These are phyloP conservation scores for Brachionus manjavacas DNA, from an alignment of 1,140 invertebrate species.

Conservation along the genomic window DNA sequence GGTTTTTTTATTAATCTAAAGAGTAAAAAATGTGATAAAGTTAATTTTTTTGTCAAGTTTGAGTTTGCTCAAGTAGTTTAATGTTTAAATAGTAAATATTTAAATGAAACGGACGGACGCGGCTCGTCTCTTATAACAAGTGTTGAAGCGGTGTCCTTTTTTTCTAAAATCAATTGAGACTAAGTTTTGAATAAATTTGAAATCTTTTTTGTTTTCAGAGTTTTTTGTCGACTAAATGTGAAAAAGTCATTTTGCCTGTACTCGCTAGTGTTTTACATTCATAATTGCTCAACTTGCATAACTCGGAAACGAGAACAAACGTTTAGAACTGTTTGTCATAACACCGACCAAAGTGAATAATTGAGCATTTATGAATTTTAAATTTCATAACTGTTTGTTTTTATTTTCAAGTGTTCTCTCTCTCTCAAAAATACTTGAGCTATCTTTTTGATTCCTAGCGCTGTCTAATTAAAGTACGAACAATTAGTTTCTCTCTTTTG, in stretches of 20 bases:
- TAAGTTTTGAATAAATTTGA: constrained; percentile 23
- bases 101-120: not conserved
- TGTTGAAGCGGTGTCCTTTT: not conserved
- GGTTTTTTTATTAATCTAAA: not conserved
- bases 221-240: constrained; percentile 1
- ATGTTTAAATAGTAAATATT: constrained; percentile 11
- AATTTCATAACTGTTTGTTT: constrained; percentile 23
- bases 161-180: not conserved
- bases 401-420: not conserved
- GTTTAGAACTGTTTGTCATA: not conserved
- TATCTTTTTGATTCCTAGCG: not conserved
- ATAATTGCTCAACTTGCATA: constrained; percentile 20
- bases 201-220: not conserved
- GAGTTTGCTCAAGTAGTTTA: not conserved
- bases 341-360: constrained; percentile 3
- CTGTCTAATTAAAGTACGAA: constrained; percentile 17
- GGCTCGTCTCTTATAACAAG: not conserved
- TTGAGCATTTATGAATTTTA: constrained; percentile 23
- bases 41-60: not conserved
- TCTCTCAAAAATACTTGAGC: constrained; percentile 22
- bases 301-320: not conserved
- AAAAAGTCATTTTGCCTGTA: not conserved
- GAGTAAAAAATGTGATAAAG: not conserved
- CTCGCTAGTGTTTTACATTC: not conserved
- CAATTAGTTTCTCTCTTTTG: constrained; percentile 17